phyloP scores from a whole-genome alignment of 2,113 vertebrate species.

The Cavia porcellus region DNA sequence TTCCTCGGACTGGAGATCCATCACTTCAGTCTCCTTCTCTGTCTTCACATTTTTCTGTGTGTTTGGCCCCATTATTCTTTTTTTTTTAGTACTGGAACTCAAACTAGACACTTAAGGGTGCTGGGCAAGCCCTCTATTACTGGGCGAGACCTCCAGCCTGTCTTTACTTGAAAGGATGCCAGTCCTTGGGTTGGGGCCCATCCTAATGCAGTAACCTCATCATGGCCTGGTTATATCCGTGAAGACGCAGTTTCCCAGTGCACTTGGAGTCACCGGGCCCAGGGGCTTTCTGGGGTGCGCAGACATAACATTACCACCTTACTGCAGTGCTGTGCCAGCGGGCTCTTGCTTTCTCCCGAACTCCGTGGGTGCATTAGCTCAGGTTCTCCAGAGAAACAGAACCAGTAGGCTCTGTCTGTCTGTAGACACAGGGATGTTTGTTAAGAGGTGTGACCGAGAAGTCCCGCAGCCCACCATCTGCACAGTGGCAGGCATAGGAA shows the following conservation, averaged over 20 bases:
- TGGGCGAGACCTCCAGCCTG: neutral
- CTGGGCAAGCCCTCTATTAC: neutral
- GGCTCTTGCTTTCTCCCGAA: neutral
- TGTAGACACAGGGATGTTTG: neutral
- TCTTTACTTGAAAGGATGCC: neutral
- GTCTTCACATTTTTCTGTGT: neutral
- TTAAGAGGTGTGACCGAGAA: neutral
- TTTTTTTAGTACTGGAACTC: neutral
- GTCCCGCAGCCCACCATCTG: neutral
- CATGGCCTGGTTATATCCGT: neutral
- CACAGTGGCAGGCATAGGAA: neutral
- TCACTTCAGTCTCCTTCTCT: neutral
- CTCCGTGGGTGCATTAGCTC: neutral
- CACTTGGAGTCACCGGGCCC: neutral
- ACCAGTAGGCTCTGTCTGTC: too few species aligned
- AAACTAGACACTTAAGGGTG: neutral
- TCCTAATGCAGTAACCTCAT: neutral
- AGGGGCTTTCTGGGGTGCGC: neutral
- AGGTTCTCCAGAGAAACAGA: neutral
- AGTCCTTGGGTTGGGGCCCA: neutral
- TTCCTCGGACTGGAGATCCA: neutral
- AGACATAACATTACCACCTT: neutral
- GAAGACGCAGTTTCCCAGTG: slow-evolving; percentile 7
- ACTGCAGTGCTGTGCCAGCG: neutral
- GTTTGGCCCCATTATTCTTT: neutral